These are phyloP conservation scores for Yponomeuta evonymella DNA, from an alignment of 2,888 invertebrate species.

Conservation along the genomic window DNA sequence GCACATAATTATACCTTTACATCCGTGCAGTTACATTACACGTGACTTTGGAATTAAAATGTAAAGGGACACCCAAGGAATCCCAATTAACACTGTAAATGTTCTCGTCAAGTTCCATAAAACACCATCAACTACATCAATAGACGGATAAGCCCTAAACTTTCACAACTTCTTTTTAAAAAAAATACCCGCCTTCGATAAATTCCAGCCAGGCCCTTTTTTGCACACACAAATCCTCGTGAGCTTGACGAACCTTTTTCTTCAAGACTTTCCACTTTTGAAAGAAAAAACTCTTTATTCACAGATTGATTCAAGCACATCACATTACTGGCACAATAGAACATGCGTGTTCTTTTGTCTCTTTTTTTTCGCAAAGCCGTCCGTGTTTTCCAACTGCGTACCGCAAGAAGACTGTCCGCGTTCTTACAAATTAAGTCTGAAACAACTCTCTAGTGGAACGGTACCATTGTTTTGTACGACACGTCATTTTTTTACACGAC, in stretches of 20 bases:
- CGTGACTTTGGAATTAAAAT: too few relatives aligned
- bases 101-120: too few relatives aligned
- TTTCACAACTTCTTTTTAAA: background rate
- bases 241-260: too few relatives aligned
- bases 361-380: background rate
- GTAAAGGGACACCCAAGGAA: too few relatives aligned
- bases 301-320: background rate
- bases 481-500: background rate
- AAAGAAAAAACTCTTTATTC: background rate
- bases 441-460: background rate
- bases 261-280: background rate
- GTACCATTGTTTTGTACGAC: background rate
- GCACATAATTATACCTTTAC: too few relatives aligned
- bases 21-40: too few relatives aligned
- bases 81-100: too few relatives aligned
- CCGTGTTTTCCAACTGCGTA: conserved; percentile 1
- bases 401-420: conserved; percentile 8
- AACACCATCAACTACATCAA: too few relatives aligned
- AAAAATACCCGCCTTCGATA: background rate
- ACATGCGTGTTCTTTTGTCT: background rate
- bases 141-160: too few relatives aligned
- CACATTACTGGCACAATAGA: background rate
- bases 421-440: conserved; percentile 1
- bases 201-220: conserved; percentile 1
- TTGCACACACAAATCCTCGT: background rate